Conservation (phyloP, 2,797 vertebrate genomes). For the Pelobates cultripes region DNA sequence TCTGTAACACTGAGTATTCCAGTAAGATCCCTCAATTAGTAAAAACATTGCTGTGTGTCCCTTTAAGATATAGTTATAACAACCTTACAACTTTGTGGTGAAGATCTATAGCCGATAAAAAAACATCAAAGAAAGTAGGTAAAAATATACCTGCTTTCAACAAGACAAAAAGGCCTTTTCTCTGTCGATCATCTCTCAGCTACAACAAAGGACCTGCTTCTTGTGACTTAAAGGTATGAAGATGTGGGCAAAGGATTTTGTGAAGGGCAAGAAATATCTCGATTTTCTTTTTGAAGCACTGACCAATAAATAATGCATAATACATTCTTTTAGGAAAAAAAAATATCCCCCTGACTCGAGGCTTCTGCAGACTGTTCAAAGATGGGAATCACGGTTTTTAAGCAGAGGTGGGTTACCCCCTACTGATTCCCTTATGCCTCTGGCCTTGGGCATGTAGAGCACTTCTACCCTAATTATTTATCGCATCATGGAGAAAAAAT, state of each 20-base stretch:
- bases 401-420: conserved; percentile 18
- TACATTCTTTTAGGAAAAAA: conserved; percentile 48
- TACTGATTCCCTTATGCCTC: neutral
- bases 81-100: neutral
- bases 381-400: conserved; percentile 19
- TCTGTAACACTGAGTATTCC: no score
- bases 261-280: conserved; percentile 37
- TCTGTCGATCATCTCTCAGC: neutral
- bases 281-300: conserved; percentile 34
- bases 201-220: conserved; percentile 22
- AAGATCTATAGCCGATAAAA: neutral
- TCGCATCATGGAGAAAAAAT: conserved; percentile 23
- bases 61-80: no score
- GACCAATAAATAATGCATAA: conserved; percentile 61
- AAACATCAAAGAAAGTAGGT: conserved; percentile 5
- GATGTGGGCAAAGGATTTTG: conserved; percentile 23
- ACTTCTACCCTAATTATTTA: neutral
- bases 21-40: no score
- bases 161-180: conserved; percentile 9
- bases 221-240: conserved; percentile 39
- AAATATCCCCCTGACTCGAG: conserved; percentile 31
- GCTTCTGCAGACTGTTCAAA: conserved; percentile 19
- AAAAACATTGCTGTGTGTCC: no score
- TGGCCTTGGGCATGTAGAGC: neutral
- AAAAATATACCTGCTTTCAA: conserved; percentile 19